These are phyloP conservation scores for Diploscapter pachys DNA, from an alignment of 1,140 invertebrate genomes.

Conservation along the genomic window DNA sequence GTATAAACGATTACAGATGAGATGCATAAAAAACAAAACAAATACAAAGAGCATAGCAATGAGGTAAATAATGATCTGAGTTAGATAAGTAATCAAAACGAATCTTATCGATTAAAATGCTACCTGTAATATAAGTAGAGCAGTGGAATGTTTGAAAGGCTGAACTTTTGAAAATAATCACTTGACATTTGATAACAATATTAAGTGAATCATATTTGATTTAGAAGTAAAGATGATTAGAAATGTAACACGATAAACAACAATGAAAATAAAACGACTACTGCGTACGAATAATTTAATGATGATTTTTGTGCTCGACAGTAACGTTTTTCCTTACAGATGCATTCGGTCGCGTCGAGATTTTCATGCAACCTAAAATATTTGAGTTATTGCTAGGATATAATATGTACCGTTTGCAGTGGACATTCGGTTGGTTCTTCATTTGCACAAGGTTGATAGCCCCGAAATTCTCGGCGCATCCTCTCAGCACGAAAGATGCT, in stretches of 20 bases:
- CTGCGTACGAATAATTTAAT: background rate
- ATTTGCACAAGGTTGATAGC: constrained; percentile 39
- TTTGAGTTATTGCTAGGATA: background rate
- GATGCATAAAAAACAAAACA: too few relatives aligned
- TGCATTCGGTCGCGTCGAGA: constrained; percentile 52
- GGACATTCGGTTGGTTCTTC: constrained; percentile 12
- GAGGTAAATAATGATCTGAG: too few relatives aligned
- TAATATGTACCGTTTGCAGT: constrained; percentile 3
- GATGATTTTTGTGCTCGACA: constrained; percentile 35
- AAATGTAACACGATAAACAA: background rate
- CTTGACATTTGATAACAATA: too few relatives aligned
- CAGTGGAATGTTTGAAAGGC: too few relatives aligned
- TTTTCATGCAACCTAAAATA: constrained; percentile 42
- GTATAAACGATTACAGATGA: too few relatives aligned
- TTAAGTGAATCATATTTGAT: too few relatives aligned
- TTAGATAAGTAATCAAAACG: too few relatives aligned
- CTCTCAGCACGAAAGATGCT: constrained; percentile 45
- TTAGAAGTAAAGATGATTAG: background rate
- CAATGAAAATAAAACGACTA: background rate
- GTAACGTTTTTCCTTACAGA: constrained; percentile 46
- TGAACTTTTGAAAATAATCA: too few relatives aligned
- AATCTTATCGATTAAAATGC: too few relatives aligned
- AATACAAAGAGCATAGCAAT: too few relatives aligned
- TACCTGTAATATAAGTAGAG: too few relatives aligned
- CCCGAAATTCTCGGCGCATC: constrained; percentile 50